Evolutionary conservation across 2,113 vertebrate genomes (phyloP).

Genomic region (Petroica traversi): DNA sequence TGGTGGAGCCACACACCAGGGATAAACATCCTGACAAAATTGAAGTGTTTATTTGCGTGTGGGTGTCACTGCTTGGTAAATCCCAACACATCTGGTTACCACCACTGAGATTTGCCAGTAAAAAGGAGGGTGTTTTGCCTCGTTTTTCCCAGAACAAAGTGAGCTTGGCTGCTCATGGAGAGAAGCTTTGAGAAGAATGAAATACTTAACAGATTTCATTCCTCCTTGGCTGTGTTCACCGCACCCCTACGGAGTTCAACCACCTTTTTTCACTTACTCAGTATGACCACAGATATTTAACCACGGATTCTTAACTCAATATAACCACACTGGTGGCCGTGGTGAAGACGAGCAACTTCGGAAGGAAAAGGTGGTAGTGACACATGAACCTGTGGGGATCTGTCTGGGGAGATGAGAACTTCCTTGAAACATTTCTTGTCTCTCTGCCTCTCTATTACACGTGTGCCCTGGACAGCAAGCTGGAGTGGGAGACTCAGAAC

Average conservation of each 20-base stretch:
- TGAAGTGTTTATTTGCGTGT: slow-evolving; percentile 54
- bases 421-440: neutral
- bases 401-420: neutral
- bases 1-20: neutral
- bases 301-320: neutral
- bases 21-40: slow-evolving; percentile 36
- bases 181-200: neutral
- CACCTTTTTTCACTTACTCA: neutral
- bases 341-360: neutral
- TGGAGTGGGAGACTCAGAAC: neutral
- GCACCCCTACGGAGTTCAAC: neutral
- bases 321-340: neutral
- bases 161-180: neutral
- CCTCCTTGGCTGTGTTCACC: neutral
- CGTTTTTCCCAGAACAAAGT: slow-evolving; percentile 34
- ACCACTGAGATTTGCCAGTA: slow-evolving; percentile 35
- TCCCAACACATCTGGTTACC: slow-evolving; percentile 56
- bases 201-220: neutral
- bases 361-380: neutral
- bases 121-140: slow-evolving; percentile 18
- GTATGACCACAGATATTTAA: neutral
- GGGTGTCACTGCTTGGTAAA: slow-evolving; percentile 58
- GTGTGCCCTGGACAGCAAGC: neutral
- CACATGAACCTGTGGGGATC: neutral
- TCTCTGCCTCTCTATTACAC: neutral